These are phyloP conservation scores for Todiramphus chloris DNA, from an alignment of 2,113 vertebrate genomes.

Conservation along the genomic window DNA sequence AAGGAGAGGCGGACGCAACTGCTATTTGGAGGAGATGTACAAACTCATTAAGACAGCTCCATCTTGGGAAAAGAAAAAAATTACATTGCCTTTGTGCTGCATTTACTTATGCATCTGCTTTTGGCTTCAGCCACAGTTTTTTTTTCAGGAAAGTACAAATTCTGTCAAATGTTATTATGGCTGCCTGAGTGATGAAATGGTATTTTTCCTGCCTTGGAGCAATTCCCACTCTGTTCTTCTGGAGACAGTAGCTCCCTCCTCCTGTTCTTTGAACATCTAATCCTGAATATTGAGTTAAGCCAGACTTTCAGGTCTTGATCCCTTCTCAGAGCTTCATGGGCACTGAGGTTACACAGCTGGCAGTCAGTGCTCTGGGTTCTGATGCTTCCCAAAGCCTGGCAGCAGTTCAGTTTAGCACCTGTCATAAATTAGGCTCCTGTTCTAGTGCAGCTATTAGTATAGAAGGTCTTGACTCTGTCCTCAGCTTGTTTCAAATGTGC, in stretches of 20 bases:
- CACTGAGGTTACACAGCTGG: neutral
- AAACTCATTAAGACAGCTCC: neutral
- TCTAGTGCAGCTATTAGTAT: neutral
- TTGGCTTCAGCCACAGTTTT: neutral
- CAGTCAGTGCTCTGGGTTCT: neutral
- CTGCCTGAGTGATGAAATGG: neutral
- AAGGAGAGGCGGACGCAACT: neutral
- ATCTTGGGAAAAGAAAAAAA: neutral
- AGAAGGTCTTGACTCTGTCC: neutral
- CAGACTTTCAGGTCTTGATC: neutral
- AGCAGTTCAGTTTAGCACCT: neutral
- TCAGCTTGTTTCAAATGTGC: rapidly evolving
- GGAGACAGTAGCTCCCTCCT: neutral
- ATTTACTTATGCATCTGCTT: neutral
- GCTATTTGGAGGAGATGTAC: neutral
- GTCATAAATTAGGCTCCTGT: rapidly evolving
- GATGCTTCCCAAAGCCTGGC: neutral
- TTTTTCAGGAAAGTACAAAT: neutral
- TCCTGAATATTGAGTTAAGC: neutral
- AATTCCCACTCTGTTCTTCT: neutral
- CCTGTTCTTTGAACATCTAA: neutral
- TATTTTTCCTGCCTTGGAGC: neutral
- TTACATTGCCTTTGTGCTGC: neutral
- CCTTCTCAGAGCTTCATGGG: rapidly evolving
- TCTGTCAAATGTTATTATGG: neutral